A percentile compares a stretch with the other conserved stretches of the same genome.
phyloP scores from a whole-genome alignment of 2,888 invertebrate species.

The Steromphala cineraria region DNA sequence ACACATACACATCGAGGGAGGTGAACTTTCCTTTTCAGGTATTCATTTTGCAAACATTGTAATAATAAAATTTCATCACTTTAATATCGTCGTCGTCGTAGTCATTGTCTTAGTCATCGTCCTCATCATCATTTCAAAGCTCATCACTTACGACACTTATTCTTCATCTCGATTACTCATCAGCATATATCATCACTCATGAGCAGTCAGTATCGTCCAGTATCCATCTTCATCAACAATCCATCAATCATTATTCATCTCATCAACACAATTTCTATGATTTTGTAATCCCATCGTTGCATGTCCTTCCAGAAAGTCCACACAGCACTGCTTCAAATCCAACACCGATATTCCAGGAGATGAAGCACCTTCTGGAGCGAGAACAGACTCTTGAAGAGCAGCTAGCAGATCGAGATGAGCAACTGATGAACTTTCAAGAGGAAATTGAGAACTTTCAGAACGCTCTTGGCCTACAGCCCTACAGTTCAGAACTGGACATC shows the following conservation, averaged over 20 bases:
- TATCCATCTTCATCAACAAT: too few species aligned
- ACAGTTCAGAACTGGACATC: not conserved
- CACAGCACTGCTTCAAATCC: not conserved
- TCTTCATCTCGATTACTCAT: too few species aligned
- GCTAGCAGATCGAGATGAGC: not conserved
- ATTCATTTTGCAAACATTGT: not conserved
- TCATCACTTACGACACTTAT: too few species aligned
- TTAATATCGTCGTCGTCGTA: too few species aligned
- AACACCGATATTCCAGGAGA: not conserved
- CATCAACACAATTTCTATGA: too few species aligned
- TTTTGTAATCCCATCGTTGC: too few species aligned
- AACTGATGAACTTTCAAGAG: not conserved
- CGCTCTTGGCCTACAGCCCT: not conserved
- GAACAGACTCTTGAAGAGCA: not conserved
- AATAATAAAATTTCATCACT: too few species aligned
- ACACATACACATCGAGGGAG: not conserved
- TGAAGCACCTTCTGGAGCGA: not conserved
- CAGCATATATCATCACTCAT: too few species aligned
- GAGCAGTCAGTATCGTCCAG: too few species aligned
- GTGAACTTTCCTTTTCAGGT: not conserved
- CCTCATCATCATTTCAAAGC: too few species aligned
- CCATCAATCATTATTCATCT: too few species aligned
- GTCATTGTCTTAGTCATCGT: too few species aligned
- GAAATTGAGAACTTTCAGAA: not conserved
- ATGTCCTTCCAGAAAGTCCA: not conserved